Conservation (phyloP, 2,113 vertebrate species). For the Cyphomyrus discorhynchus region DNA sequence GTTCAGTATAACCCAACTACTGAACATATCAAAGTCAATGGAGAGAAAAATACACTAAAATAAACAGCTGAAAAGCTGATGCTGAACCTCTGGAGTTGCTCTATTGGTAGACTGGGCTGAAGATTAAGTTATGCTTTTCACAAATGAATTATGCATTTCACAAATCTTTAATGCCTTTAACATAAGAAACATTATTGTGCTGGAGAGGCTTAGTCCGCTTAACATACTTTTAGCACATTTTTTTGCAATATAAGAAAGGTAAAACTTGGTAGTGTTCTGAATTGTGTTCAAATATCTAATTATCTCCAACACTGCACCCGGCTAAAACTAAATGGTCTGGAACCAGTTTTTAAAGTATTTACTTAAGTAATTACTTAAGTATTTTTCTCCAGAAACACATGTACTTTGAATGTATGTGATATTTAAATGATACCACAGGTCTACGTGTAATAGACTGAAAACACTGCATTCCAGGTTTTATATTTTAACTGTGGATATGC, state of each 20-base stretch:
- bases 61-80: not conserved
- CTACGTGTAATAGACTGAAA: not conserved
- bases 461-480: not conserved
- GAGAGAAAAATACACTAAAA: not conserved
- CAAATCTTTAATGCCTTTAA: not conserved
- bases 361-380: too few species aligned
- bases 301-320: not conserved
- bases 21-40: not conserved
- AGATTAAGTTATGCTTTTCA: not conserved
- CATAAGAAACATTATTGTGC: not conserved
- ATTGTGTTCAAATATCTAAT: not conserved
- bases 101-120: not conserved
- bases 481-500: not conserved
- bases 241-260: not conserved
- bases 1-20: not conserved
- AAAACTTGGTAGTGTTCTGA: not conserved
- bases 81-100: not conserved
- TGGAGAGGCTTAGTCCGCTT: not conserved
- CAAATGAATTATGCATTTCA: not conserved
- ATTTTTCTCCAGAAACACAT: not conserved
- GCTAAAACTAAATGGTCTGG: not conserved
- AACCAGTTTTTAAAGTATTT: not conserved
- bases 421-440: not conserved
- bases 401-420: not conserved
- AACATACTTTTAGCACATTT: not conserved